These are phyloP conservation scores for Aspiorhynchus laticeps DNA, from an alignment of 2,113 vertebrate species.

Conservation along the genomic window DNA sequence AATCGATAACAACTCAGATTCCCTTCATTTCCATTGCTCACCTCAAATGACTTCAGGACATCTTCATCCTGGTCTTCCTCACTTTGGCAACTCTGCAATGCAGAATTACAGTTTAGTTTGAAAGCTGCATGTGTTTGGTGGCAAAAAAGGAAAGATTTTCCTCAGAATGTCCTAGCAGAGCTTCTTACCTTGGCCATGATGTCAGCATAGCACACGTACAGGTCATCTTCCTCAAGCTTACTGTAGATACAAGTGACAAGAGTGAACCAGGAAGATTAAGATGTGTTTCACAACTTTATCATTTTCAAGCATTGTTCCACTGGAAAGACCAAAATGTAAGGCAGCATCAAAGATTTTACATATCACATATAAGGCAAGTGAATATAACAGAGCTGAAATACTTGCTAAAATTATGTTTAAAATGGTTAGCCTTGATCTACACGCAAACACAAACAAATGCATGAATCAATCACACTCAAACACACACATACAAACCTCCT, in stretches of 20 bases:
- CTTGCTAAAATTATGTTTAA: background rate
- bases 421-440: conserved; percentile 12
- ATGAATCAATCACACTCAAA: conserved; percentile 29
- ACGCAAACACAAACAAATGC: conserved; percentile 6
- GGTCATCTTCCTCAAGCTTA: conserved; percentile 83
- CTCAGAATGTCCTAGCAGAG: background rate
- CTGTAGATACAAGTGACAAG: conserved; percentile 65
- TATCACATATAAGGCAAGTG: background rate
- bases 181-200: conserved; percentile 92
- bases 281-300: background rate
- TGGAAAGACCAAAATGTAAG: background rate
- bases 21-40: conserved; percentile 68
- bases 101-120: conserved; percentile 14
- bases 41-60: conserved; percentile 93
- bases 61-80: conserved; percentile 84
- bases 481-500: conserved; percentile 78
- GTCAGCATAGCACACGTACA: conserved; percentile 88
- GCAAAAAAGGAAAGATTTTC: background rate
- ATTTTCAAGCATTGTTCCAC: background rate
- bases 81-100: conserved; percentile 86
- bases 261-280: background rate
- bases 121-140: background rate
- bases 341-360: background rate
- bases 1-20: background rate
- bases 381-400: background rate